These are phyloP conservation scores for Bolinopsis microptera DNA, from an alignment of 37 sponge, comb jelly and placozoan genomes.

Conservation along the genomic window DNA sequence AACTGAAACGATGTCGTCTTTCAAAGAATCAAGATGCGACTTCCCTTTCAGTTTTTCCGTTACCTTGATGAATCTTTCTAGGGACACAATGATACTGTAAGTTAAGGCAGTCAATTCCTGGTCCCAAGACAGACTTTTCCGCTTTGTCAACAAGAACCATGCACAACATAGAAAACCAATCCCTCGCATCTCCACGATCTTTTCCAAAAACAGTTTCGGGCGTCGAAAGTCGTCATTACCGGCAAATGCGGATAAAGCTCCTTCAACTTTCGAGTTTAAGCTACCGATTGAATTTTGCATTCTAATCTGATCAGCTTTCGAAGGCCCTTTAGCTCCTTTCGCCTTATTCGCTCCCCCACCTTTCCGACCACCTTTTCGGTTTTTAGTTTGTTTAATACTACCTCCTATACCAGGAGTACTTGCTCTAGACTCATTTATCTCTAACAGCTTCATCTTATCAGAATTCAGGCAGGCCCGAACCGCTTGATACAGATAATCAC, in stretches of 20 bases:
- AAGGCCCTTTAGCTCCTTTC: constrained; percentile 13
- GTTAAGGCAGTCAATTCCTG: background rate
- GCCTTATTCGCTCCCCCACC: constrained; percentile 10
- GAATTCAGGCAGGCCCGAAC: constrained; percentile 7
- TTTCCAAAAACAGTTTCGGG: background rate
- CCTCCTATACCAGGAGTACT: constrained; percentile 35
- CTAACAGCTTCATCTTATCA: constrained; percentile 27
- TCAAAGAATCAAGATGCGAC: constrained; percentile 45
- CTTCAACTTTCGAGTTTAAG: constrained; percentile 14
- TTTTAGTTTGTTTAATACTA: background rate
- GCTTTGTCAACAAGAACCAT: constrained; percentile 34
- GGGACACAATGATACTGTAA: constrained; percentile 49
- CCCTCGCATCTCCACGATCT: background rate
- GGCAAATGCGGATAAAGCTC: background rate
- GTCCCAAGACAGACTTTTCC: constrained; percentile 11
- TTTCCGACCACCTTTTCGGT: background rate
- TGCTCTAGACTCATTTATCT: constrained; percentile 20
- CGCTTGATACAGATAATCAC: constrained; percentile 45
- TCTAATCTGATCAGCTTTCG: constrained; percentile 26
- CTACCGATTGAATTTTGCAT: constrained; percentile 57
- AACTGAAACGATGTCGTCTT: constrained; percentile 30
- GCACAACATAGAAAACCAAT: constrained; percentile 64
- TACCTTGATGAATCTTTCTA: background rate
- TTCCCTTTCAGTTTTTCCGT: constrained; percentile 34
- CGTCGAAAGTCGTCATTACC: background rate